Percentiles rank a stretch among this genome's conserved stretches.
Evolutionary conservation across 2,113 vertebrate genomes (phyloP).

Genomic region (rat (Rattus norvegicus)): DNA sequence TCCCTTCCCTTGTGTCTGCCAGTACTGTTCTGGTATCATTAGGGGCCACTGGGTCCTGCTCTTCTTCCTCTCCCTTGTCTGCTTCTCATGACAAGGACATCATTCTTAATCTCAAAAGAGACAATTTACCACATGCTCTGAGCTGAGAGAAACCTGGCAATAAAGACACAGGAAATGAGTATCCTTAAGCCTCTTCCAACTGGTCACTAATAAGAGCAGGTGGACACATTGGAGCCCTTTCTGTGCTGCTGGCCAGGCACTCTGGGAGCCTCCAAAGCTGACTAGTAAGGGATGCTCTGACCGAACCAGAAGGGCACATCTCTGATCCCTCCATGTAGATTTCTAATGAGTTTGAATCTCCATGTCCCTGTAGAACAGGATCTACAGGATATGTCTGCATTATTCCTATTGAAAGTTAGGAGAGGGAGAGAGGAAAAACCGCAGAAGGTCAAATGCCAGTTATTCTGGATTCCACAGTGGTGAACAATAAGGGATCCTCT

Average conservation of each 20-base stretch:
- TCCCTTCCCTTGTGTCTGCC: background rate
- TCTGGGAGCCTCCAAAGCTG: slow-evolving; percentile 53
- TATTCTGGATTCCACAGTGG: background rate
- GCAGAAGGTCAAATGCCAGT: background rate
- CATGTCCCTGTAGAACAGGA: background rate
- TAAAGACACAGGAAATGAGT: slow-evolving; percentile 70
- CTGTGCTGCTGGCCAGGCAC: slow-evolving; percentile 79
- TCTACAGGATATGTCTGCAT: background rate
- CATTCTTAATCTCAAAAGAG: slow-evolving; percentile 64
- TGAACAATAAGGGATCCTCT: background rate
- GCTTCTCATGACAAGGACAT: background rate
- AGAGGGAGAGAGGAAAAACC: background rate
- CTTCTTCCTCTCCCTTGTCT: background rate
- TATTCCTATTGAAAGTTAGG: background rate
- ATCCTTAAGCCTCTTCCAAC: slow-evolving; percentile 70
- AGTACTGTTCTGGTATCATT: background rate
- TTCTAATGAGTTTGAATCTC: slow-evolving; percentile 25
- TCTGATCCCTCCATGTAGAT: slow-evolving; percentile 72
- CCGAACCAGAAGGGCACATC: slow-evolving; percentile 16
- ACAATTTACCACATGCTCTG: slow-evolving; percentile 61
- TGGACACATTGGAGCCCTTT: slow-evolving; percentile 80
- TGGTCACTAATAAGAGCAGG: slow-evolving; percentile 77
- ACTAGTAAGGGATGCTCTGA: slow-evolving; percentile 44
- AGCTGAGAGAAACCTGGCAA: slow-evolving; percentile 57
- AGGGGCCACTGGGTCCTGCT: background rate